Evolutionary conservation across 2,113 vertebrate species (phyloP).

Genomic region (Poicephalus gulielmi): DNA sequence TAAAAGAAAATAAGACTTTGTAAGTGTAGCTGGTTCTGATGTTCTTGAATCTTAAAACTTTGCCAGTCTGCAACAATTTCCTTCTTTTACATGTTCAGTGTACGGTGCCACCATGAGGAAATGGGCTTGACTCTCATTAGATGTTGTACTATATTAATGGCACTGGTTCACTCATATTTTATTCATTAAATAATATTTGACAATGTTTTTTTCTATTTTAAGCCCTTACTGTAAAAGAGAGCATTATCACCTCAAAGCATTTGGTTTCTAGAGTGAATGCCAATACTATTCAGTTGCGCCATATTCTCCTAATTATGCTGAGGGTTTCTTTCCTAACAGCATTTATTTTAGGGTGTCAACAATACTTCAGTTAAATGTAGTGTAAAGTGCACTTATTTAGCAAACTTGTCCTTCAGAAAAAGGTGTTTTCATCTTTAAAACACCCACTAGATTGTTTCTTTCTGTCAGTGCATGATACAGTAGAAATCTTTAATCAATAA

Average conservation of each 20-base stretch:
- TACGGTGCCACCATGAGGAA: background rate
- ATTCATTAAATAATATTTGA: constrained; percentile 76
- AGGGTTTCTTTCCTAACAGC: background rate
- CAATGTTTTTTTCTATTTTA: constrained; percentile 69
- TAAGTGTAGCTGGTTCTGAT: background rate
- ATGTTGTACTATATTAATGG: constrained; percentile 42
- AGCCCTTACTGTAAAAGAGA: constrained; percentile 74
- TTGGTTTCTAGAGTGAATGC: constrained; percentile 63
- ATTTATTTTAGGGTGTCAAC: constrained; percentile 9
- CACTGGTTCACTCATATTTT: constrained; percentile 71
- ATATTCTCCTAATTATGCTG: constrained; percentile 53
- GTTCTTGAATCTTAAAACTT: background rate
- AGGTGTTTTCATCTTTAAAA: constrained; percentile 9
- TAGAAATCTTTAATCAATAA: constrained; percentile 75
- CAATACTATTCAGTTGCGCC: constrained; percentile 54
- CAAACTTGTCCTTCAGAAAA: constrained; percentile 66
- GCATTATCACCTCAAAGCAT: constrained; percentile 70
- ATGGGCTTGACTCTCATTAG: constrained; percentile 23
- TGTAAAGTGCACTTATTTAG: constrained; percentile 46
- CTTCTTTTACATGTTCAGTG: background rate
- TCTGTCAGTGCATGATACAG: constrained; percentile 46
- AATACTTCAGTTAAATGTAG: constrained; percentile 39
- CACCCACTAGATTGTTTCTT: background rate
- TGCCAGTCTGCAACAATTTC: background rate
- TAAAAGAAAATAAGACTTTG: background rate